Conservation (phyloP, 2,888 invertebrate species). For the Pseudolycoriella hygida region DNA sequence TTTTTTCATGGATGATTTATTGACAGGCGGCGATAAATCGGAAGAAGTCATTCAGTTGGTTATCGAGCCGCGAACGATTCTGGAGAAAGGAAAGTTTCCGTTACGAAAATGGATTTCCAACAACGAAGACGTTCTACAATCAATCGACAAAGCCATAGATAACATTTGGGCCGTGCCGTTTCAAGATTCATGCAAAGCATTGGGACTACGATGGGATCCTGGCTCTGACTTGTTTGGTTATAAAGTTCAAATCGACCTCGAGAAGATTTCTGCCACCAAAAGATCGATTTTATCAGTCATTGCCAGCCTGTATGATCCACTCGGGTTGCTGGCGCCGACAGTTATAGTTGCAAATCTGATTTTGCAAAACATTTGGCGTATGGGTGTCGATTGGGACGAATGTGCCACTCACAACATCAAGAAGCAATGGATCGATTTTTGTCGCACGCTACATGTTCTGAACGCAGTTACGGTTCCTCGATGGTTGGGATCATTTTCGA, state of each 20-base stretch:
- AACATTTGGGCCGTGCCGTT: no score
- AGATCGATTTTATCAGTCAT: conserved; percentile 9
- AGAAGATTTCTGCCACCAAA: conserved; percentile 2
- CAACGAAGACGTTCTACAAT: not conserved
- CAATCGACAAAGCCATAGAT: not conserved
- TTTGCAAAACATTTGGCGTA: conserved; percentile 10
- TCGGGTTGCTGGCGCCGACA: conserved; percentile 10
- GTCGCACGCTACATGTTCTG: not conserved
- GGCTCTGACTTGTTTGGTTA: not conserved
- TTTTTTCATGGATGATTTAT: conserved; percentile 13
- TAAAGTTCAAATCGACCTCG: not conserved
- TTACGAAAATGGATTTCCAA: conserved; percentile 5
- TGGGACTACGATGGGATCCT: conserved; percentile 3
- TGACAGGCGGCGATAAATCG: conserved; percentile 10
- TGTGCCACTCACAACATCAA: conserved; percentile 1
- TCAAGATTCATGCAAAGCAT: not conserved
- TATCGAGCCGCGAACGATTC: conserved; percentile 8
- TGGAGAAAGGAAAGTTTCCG: conserved; percentile 8
- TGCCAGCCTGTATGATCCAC: conserved; percentile 10
- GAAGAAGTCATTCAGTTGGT: conserved; percentile 9
- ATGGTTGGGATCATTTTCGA: not conserved
- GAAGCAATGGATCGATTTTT: conserved; percentile 5
- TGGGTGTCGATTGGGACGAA: conserved; percentile 9
- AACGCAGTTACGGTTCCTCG: not conserved
- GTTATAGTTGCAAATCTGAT: conserved; percentile 9